Base-by-base conservation (phyloP, 1,140 invertebrate genomes). In the Oppia nitens region DNA sequence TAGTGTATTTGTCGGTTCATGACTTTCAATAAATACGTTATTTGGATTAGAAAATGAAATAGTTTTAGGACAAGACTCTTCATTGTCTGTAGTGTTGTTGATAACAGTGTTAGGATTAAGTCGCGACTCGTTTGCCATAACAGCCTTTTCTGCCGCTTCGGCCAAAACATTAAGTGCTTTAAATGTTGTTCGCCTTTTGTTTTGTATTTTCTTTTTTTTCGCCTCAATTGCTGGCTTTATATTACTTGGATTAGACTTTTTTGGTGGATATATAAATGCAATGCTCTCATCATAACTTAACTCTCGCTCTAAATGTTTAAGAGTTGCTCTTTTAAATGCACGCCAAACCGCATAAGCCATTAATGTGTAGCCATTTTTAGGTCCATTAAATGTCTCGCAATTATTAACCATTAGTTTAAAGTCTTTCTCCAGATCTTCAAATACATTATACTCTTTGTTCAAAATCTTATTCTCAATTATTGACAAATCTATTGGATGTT, bases 311-410 rank as follows among this genome's bases (percentile, higher is more conserved):
- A 60, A 28, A 23, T 32, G 54, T 9, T 28, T 40, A n/a, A 32
- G 45, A 23, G 21, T n/a, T 14, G 32, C 14, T 48, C 28, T 47
- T 20, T 48, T 55, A 26, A 60, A 60, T 25, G 27, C 23, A 21
- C 47, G n/a, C 59, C 59, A 60, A 47, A 55, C 20, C 20, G 14
- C 25, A 47, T 60, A 55, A 47, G 53, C 57, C 11, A 55, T 27
- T 0, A 47, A 3, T 12, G 59, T 60, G 47, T 55, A 60, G 4
- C 47, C 53, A 54, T 54, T 55, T 3, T 23, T 23, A 25, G 52
- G 59, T 1, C 59, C 59, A 55, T 60, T 60, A 32, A 50, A 60
- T 6, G 40, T 60, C 48, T 60, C 59, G 28, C 53, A 60, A 60
- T 60, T 60, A 24, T 60, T 60, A n/a, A 60, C 53, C 25, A 60